Percentiles rank a stretch among this genome's conserved stretches.
These are phyloP conservation scores for Datnioides undecimradiatus DNA, from an alignment of 2,113 vertebrate species.

Conservation along the genomic window DNA sequence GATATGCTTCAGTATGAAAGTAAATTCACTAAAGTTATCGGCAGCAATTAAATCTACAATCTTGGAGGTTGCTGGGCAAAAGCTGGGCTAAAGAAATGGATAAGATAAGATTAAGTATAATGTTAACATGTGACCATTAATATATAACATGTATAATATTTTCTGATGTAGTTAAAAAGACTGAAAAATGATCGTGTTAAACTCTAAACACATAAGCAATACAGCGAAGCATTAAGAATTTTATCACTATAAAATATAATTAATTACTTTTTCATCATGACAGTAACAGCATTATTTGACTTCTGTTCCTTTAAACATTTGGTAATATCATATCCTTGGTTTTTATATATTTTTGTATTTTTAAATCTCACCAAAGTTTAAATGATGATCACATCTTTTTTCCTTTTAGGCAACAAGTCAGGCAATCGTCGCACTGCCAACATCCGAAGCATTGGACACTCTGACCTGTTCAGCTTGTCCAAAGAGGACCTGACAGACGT, in stretches of 20 bases:
- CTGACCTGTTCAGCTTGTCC: conserved; percentile 93
- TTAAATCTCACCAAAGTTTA: neutral
- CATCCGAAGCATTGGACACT: conserved; percentile 93
- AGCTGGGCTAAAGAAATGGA: neutral
- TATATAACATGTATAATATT: neutral
- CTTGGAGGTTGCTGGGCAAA: neutral
- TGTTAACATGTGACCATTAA: neutral
- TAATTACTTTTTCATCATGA: neutral
- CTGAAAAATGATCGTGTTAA: neutral
- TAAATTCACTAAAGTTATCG: neutral
- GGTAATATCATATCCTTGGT: neutral
- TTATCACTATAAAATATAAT: too few relatives aligned
- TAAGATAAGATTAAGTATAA: neutral
- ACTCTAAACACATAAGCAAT: neutral
- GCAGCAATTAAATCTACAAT: neutral
- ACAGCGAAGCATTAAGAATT: too few relatives aligned
- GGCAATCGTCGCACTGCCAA: conserved; percentile 95
- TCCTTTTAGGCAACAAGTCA: conserved; percentile 87
- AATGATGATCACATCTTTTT: neutral
- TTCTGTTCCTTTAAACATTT: neutral
- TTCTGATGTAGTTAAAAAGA: neutral
- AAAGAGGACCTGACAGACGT: conserved; percentile 92
- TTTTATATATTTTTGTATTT: neutral
- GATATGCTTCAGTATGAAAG: neutral
- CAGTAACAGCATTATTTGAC: neutral